Percentiles rank a stretch among this genome's conserved stretches.
These are phyloP conservation scores for Euleptes europaea DNA, from an alignment of 2,113 vertebrate genomes.

Conservation along the genomic window DNA sequence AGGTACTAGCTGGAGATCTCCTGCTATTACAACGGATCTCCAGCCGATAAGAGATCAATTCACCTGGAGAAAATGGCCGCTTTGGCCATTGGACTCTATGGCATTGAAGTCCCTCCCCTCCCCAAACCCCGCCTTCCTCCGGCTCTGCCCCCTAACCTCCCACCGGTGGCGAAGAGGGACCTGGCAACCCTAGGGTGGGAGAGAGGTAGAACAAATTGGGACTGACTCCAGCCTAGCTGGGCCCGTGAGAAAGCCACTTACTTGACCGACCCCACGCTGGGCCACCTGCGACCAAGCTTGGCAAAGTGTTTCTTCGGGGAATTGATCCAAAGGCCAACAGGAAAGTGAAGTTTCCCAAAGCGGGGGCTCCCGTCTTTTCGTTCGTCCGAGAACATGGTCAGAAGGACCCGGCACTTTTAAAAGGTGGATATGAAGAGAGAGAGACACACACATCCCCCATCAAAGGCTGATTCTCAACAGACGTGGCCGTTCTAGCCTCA, in stretches of 20 bases:
- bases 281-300: conserved; percentile 89
- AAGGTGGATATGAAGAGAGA: background rate
- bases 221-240: no score
- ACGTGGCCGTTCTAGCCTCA: background rate
- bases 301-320: conserved; percentile 92
- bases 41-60: no score
- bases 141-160: no score
- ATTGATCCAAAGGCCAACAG: conserved; percentile 93
- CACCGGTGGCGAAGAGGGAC: no score
- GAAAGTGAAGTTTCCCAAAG: conserved; percentile 89
- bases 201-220: conserved; percentile 26
- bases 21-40: no score
- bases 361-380: conserved; percentile 91
- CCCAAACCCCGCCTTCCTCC: no score
- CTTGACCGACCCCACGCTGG: conserved; percentile 90
- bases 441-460: background rate
- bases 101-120: no score
- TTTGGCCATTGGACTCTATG: no score
- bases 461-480: background rate
- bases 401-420: background rate
- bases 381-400: conserved; percentile 77
- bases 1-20: no score
- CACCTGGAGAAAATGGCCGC: no score
- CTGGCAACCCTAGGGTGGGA: no score
- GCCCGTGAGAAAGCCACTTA: conserved; percentile 60